phyloP scores from a whole-genome alignment of 2,797 vertebrate genomes.

The Trachops cirrhosus region DNA sequence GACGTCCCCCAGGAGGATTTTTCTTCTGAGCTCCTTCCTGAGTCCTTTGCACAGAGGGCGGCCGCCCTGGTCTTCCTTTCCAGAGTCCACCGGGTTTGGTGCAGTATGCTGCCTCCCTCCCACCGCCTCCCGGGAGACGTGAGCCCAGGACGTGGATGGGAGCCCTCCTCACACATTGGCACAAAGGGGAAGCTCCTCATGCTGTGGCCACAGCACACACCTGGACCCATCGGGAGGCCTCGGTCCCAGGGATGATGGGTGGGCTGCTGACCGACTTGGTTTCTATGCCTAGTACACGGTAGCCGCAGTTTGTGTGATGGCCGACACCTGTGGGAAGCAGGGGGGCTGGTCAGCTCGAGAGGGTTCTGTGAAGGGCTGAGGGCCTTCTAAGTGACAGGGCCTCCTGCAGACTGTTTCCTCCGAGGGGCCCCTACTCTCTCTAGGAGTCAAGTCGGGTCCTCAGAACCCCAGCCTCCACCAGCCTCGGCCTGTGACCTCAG shows the following conservation, averaged over 20 bases:
- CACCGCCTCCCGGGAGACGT: not conserved
- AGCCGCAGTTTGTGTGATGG: not conserved
- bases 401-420: not conserved
- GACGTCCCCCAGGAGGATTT: not conserved
- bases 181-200: not conserved
- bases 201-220: not conserved
- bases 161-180: not conserved
- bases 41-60: not conserved
- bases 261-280: not conserved
- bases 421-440: not conserved
- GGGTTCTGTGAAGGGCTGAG: not conserved
- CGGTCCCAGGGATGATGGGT: accelerated
- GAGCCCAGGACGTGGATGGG: not conserved
- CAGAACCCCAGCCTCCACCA: not conserved
- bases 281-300: not conserved
- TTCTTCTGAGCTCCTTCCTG: not conserved
- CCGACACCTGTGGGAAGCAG: not conserved
- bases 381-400: too few relatives aligned
- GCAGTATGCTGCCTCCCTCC: accelerated
- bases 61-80: not conserved
- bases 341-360: not conserved
- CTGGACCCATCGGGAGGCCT: not conserved
- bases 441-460: not conserved
- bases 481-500: not conserved
- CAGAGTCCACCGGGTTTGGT: not conserved